Evolutionary conservation across 2,113 vertebrate species (phyloP).

Genomic region (Ifrita kowaldi): DNA sequence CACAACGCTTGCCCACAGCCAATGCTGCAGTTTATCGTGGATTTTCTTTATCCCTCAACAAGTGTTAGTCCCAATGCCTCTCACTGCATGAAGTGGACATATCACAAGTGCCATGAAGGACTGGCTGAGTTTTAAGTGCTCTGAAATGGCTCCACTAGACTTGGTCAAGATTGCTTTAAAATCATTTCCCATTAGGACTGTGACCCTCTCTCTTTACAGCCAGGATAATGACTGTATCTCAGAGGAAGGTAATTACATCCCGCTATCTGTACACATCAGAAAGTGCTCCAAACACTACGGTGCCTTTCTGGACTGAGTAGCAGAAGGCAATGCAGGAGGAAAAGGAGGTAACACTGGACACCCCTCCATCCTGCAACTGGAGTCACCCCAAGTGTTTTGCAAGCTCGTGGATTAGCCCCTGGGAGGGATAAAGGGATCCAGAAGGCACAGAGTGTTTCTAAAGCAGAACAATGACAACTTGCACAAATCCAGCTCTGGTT

Average conservation of each 20-base stretch:
- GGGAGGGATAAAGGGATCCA: slow-evolving; percentile 38
- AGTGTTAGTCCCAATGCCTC: background rate
- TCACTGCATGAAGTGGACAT: background rate
- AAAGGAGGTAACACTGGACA: background rate
- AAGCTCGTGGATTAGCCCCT: background rate
- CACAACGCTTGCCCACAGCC: background rate
- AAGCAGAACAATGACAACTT: slow-evolving; percentile 50
- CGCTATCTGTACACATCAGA: slow-evolving; percentile 21
- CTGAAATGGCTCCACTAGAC: slow-evolving; percentile 53
- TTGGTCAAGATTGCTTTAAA: slow-evolving; percentile 57
- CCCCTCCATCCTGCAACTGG: background rate
- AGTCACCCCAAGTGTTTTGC: background rate
- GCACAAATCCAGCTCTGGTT: slow-evolving; percentile 53
- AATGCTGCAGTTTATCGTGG: background rate
- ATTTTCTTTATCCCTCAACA: slow-evolving; percentile 5
- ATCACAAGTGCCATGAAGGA: slow-evolving; percentile 24
- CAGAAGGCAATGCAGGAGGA: background rate
- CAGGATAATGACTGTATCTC: background rate
- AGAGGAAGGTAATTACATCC: slow-evolving; percentile 39
- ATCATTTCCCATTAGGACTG: slow-evolving; percentile 46
- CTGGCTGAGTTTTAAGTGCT: slow-evolving; percentile 40
- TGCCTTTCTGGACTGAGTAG: background rate
- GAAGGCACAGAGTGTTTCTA: slow-evolving; percentile 33
- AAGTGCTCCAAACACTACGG: background rate
- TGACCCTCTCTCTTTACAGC: slow-evolving; percentile 30